A percentile compares a stretch with the other conserved stretches of the same genome.
Conservation (phyloP, 2,797 vertebrate species). For the Mormyrops boulengeri region DNA sequence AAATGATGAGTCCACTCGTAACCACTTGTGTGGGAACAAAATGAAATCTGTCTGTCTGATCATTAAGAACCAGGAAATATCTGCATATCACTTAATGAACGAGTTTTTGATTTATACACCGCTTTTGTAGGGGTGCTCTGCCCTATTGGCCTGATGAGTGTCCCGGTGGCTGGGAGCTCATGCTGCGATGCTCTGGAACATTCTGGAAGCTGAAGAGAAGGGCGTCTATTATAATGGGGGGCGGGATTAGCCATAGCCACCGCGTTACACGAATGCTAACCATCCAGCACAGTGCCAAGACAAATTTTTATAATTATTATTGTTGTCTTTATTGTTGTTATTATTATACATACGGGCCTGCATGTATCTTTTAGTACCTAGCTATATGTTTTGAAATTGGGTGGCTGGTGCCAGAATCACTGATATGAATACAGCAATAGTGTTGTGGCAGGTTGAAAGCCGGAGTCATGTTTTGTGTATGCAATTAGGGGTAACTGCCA, state of each 20-base stretch:
- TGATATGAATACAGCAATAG: background rate
- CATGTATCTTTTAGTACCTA: background rate
- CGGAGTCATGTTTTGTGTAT: background rate
- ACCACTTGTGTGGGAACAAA: slow-evolving; percentile 52
- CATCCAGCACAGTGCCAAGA: background rate
- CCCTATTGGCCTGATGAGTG: slow-evolving; percentile 50
- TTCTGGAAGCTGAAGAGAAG: slow-evolving; percentile 33
- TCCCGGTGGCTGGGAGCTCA: slow-evolving; percentile 15
- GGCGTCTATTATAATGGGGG: background rate
- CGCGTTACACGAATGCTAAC: background rate
- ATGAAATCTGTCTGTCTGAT: slow-evolving; percentile 66
- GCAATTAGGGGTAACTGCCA: background rate
- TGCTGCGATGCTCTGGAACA: background rate
- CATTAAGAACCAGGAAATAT: slow-evolving; percentile 61
- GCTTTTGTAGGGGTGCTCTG: slow-evolving; percentile 45
- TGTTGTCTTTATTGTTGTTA: background rate
- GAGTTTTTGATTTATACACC: slow-evolving; percentile 33
- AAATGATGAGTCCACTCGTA: slow-evolving; percentile 68
- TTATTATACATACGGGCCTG: background rate
- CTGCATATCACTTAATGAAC: slow-evolving; percentile 67
- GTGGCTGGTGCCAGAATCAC: background rate
- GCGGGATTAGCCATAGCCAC: background rate
- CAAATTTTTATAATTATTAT: background rate
- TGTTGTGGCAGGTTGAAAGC: background rate
- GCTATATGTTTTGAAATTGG: background rate